Evolutionary conservation across 2,113 vertebrate genomes (phyloP).

Genomic region (Drymodes brunneopygia): DNA sequence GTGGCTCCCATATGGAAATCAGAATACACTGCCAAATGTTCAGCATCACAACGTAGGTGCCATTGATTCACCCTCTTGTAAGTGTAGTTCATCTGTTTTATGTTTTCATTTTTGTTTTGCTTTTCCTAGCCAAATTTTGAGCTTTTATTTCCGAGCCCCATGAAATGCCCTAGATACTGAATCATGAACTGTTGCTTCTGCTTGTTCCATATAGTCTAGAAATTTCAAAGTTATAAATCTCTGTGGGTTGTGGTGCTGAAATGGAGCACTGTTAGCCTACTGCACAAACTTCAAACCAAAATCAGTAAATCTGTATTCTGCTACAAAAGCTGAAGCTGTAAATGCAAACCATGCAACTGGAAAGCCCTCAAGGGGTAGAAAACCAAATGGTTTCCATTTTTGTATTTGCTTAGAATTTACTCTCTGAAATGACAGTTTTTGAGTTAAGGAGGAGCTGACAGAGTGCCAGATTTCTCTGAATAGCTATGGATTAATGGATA

Average conservation of each 20-base stretch:
- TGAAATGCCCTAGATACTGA: not conserved
- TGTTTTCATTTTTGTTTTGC: not conserved
- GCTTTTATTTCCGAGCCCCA: not conserved
- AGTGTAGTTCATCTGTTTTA: not conserved
- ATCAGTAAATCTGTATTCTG: not conserved
- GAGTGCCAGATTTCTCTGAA: not conserved
- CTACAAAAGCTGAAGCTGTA: not conserved
- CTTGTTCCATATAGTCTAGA: not conserved
- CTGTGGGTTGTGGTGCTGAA: not conserved
- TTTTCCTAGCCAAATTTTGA: not conserved
- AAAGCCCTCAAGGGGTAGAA: not conserved
- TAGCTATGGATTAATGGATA: not conserved
- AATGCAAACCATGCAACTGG: not conserved
- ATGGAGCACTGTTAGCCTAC: not conserved
- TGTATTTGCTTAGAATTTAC: not conserved
- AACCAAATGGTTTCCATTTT: not conserved
- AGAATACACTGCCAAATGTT: constrained; percentile 23
- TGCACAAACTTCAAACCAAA: not conserved
- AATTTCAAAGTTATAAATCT: not conserved
- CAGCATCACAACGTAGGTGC: not conserved
- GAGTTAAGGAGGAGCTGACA: not conserved
- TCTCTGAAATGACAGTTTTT: not conserved
- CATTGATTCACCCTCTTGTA: not conserved
- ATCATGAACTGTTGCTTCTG: not conserved
- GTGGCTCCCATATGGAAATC: not conserved